Percentiles rank a stretch among this genome's conserved stretches.
phyloP scores from a whole-genome alignment of 92 coral and sea anemone genomes.

The Porites divaricata region DNA sequence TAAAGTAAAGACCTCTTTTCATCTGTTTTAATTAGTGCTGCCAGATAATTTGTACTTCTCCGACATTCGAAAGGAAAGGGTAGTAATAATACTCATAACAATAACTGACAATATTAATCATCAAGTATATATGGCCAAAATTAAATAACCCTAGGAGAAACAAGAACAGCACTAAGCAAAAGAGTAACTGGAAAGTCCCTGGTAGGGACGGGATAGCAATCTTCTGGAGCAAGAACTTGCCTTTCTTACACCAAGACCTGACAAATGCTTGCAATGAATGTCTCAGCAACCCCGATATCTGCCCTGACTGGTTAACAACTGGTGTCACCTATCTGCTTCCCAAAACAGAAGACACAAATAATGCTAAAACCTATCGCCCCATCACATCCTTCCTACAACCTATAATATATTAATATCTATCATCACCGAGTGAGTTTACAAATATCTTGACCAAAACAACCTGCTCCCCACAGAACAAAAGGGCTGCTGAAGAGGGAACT shows the following conservation, averaged over 20 bases:
- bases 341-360: background rate
- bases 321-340: background rate
- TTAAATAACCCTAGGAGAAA: slow-evolving; percentile 22
- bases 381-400: background rate
- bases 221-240: slow-evolving; percentile 26
- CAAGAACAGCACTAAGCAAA: slow-evolving; percentile 24
- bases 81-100: too few relatives aligned
- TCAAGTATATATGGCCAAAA: slow-evolving; percentile 31
- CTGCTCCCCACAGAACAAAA: background rate
- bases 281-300: background rate
- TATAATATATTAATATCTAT: background rate
- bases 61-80: too few relatives aligned
- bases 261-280: slow-evolving; percentile 6
- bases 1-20: too few relatives aligned
- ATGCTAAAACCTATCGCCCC: background rate
- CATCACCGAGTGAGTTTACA: background rate
- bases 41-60: too few relatives aligned
- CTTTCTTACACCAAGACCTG: background rate
- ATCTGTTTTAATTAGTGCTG: too few relatives aligned
- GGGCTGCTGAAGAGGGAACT: background rate
- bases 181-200: slow-evolving; percentile 31
- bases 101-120: too few relatives aligned
- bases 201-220: background rate
- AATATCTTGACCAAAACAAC: background rate
- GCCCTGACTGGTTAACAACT: background rate